Base-by-base conservation (phyloP, 2,888 invertebrate genomes). In the Nycteola revayana region DNA sequence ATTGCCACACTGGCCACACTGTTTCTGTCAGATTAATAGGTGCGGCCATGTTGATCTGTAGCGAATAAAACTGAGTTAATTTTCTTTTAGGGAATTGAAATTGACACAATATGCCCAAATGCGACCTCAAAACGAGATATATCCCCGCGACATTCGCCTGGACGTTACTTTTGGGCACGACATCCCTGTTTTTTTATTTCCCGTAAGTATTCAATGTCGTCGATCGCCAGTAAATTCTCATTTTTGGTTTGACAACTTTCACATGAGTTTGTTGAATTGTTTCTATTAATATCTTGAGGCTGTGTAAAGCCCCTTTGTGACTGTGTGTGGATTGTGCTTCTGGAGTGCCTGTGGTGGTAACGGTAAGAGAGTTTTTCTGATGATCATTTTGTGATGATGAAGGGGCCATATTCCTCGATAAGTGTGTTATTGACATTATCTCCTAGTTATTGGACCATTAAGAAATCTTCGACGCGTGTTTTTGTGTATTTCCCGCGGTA, bases 101-200 rank as follows among this genome's bases (percentile, higher is more conserved):
- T 83, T 83, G 75, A 82, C 81, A 87, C 89, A 89, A 89, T 87
- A 97, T 97, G 97, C 95, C 96, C 93, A 96, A 95, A 95, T 97
- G 97, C 92, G 96, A 96, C 92, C 94, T 96, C 86, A 96, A 96
- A 90, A 96, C 97, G 89, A 95, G 96, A 92, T 96, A 96, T 90
- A 94, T 98, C 92, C 99, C 99, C 88, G 98, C 98, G 89, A 96
- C 96, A 77, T 96, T 98, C 92, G 98, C 99, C 81, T 99, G 99
- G 99, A 94, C 95, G 64, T 91, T 99, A 76, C 92, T 99, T 66
- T 91, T 99, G 82, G 94, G 94, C 78, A 96, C 97, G 66, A 98
- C 98, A 65, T 94, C 94, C 75, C 92, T 97, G 71, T 98, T 98
- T 92, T 98, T 98, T 92, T 96, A 95, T 89, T 98, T 95, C 90